Percentiles rank a stretch among this genome's conserved stretches.
Evolutionary conservation across 2,113 vertebrate species (phyloP).

Genomic region (Catharus fuscescens): DNA sequence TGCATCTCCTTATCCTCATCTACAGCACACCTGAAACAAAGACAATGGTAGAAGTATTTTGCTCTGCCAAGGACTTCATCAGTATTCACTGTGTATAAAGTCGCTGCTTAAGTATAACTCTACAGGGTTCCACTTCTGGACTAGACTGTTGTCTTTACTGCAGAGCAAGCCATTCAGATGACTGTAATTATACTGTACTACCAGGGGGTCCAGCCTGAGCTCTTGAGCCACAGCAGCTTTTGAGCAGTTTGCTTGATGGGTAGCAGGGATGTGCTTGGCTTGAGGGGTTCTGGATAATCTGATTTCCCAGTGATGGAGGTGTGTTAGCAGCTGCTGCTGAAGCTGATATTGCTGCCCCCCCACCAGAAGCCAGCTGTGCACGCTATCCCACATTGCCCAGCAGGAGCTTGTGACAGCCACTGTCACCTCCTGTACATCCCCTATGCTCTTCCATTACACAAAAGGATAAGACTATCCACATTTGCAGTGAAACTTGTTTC

Average conservation of each 20-base stretch:
- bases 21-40: slow-evolving; percentile 30
- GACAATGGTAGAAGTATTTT: not conserved
- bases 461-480: not conserved
- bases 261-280: slow-evolving; percentile 16
- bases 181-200: not conserved
- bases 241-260: not conserved
- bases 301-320: slow-evolving; percentile 6
- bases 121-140: slow-evolving; percentile 39
- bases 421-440: not conserved
- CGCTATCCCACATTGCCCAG: not conserved
- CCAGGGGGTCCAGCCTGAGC: slow-evolving; percentile 16
- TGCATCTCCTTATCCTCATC: not conserved
- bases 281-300: not conserved
- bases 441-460: not conserved
- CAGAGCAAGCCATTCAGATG: slow-evolving; percentile 5
- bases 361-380: not conserved
- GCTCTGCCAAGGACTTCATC: slow-evolving; percentile 45
- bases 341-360: not conserved
- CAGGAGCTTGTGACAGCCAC: not conserved
- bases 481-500: not conserved
- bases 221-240: slow-evolving; percentile 38
- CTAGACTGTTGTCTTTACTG: slow-evolving; percentile 13
- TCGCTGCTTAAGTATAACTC: not conserved
- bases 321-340: slow-evolving; percentile 36
- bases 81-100: slow-evolving; percentile 43